phyloP scores from a whole-genome alignment of 2,888 invertebrate species.

The Trissonchulus sp. region DNA sequence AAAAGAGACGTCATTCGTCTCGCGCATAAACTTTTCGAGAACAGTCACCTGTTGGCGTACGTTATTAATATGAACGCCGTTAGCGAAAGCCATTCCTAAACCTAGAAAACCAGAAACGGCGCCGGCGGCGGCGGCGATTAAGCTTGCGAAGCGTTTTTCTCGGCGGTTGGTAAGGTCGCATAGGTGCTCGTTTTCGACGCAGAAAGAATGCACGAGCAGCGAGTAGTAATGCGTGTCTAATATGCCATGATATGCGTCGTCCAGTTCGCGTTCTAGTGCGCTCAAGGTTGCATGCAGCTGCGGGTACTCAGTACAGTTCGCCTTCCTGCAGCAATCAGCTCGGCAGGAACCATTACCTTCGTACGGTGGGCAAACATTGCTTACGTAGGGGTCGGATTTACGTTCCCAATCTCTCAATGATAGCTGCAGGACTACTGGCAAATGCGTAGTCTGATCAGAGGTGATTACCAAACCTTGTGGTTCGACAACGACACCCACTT shows the following conservation, averaged over 20 bases:
- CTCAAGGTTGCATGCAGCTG: too few species aligned
- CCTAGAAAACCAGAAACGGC: neutral
- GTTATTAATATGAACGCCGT: neutral
- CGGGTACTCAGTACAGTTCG: too few species aligned
- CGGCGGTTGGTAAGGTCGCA: constrained; percentile 1
- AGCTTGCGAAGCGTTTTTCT: constrained; percentile 9
- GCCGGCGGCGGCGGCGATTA: neutral
- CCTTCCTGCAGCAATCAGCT: neutral
- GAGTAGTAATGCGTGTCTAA: too few species aligned
- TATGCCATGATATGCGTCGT: constrained; percentile 3
- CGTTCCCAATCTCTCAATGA: neutral
- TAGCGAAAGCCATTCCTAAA: constrained; percentile 10
- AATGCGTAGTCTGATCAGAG: constrained; percentile 13
- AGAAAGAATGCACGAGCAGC: constrained; percentile 13
- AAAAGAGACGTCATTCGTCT: constrained; percentile 13
- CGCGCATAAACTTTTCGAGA: neutral
- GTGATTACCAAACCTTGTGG: constrained; percentile 10
- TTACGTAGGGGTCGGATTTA: too few species aligned
- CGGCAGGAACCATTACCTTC: neutral
- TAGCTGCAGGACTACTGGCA: constrained; percentile 11
- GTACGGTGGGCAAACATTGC: constrained; percentile 1
- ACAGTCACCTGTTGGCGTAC: constrained; percentile 1
- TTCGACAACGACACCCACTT: constrained; percentile 5
- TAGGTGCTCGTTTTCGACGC: constrained; percentile 2
- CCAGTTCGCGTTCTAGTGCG: constrained; percentile 1